Percentiles rank a stretch among this genome's conserved stretches.
Evolutionary conservation across 2,797 vertebrate species (phyloP).

Genomic region (Lepidocolaptes lacrymiger): DNA sequence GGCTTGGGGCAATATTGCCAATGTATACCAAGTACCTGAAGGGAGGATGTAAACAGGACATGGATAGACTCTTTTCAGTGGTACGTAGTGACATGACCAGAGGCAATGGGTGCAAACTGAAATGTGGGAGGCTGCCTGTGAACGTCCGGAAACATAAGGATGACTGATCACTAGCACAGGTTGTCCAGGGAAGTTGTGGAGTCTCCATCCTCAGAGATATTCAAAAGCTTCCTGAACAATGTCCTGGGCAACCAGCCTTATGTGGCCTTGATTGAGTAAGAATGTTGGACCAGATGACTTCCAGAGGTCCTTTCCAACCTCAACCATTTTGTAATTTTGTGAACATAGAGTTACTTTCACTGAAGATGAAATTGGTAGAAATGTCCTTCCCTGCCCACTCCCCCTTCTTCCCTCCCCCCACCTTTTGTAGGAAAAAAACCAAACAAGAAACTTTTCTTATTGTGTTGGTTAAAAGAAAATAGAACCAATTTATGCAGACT

Average conservation of each 20-base stretch:
- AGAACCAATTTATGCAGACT: not conserved
- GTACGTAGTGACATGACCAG: not conserved
- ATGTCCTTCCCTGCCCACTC: not conserved
- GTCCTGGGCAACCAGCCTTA: not conserved
- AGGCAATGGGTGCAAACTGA: not conserved
- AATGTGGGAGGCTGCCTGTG: not conserved
- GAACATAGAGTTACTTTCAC: not conserved
- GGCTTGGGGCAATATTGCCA: not conserved
- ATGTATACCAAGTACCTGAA: not conserved
- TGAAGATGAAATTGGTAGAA: not conserved
- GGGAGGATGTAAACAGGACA: not conserved
- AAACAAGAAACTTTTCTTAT: not conserved
- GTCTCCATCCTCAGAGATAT: not conserved
- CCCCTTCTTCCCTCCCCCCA: accelerated
- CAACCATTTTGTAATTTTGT: not conserved
- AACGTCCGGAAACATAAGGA: not conserved
- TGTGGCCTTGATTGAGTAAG: not conserved
- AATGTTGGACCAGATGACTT: not conserved
- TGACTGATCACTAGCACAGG: not conserved
- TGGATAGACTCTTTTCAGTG: not conserved
- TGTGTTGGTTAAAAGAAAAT: not conserved
- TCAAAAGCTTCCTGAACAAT: not conserved
- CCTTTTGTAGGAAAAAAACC: not conserved
- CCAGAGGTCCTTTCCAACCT: not conserved
- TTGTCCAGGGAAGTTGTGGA: not conserved